Percentiles rank a stretch among this genome's conserved stretches.
Conservation (phyloP, 2,797 vertebrate species). For the Sebastes oblongus region DNA sequence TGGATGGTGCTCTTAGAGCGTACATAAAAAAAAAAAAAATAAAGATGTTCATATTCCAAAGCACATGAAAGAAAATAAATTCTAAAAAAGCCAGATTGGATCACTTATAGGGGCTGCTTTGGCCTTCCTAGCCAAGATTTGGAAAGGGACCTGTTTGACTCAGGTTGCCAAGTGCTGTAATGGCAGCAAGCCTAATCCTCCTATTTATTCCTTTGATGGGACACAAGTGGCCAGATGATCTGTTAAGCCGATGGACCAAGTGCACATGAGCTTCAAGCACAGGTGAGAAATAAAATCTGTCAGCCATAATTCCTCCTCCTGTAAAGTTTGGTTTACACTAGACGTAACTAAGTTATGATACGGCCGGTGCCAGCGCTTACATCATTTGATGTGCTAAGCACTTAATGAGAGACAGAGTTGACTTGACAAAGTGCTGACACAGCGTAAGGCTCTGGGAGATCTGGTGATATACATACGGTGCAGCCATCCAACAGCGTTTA, state of each 20-base stretch:
- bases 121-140: slow-evolving; percentile 43
- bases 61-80: slow-evolving; percentile 28
- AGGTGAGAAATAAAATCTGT: slow-evolving; percentile 67
- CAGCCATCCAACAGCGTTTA: slow-evolving; percentile 30
- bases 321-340: slow-evolving; percentile 37
- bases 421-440: slow-evolving; percentile 61
- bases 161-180: slow-evolving; percentile 55
- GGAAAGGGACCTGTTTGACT: neutral
- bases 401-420: slow-evolving; percentile 60
- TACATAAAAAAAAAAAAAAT: slow-evolving; percentile 1
- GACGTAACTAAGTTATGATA: slow-evolving; percentile 38
- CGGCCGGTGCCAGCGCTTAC: slow-evolving; percentile 53
- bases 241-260: slow-evolving; percentile 40
- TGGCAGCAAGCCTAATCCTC: slow-evolving; percentile 56
- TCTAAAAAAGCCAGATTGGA: slow-evolving; percentile 32
- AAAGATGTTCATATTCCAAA: slow-evolving; percentile 37
- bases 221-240: slow-evolving; percentile 59
- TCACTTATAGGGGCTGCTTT: slow-evolving; percentile 20
- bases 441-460: slow-evolving; percentile 32
- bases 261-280: slow-evolving; percentile 38
- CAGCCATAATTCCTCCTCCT: slow-evolving; percentile 42
- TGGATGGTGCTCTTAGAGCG: slow-evolving; percentile 31
- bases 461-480: slow-evolving; percentile 37
- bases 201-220: slow-evolving; percentile 55
- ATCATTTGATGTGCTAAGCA: slow-evolving; percentile 58